Evolutionary conservation across 2,797 vertebrate species (phyloP).

Genomic region (Centropyge bicolor): DNA sequence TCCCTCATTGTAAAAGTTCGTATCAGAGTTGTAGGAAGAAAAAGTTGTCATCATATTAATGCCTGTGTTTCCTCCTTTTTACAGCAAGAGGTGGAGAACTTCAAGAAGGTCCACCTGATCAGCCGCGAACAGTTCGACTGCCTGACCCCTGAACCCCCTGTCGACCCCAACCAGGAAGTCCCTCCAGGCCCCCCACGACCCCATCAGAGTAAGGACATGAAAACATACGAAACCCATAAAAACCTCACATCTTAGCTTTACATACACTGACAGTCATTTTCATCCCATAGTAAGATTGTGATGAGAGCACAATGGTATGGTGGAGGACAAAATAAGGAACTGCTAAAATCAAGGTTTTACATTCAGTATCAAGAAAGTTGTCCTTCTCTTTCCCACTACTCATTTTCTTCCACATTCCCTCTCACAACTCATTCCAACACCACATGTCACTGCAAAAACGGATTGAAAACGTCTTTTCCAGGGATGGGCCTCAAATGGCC

Average conservation of each 20-base stretch:
- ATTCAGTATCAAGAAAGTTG: too few species aligned
- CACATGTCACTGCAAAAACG: too few species aligned
- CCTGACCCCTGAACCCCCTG: slow-evolving; percentile 95
- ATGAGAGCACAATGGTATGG: too few species aligned
- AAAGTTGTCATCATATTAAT: not conserved
- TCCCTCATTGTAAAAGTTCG: not conserved
- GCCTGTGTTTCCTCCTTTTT: slow-evolving; percentile 14
- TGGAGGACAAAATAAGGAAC: too few species aligned
- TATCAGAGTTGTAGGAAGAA: not conserved
- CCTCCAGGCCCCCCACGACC: slow-evolving; percentile 95
- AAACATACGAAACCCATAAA: not conserved
- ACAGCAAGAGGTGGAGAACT: slow-evolving; percentile 99
- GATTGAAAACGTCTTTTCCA: too few species aligned
- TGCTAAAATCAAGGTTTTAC: too few species aligned
- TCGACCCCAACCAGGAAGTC: slow-evolving; percentile 98
- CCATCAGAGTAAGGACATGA: slow-evolving; percentile 90
- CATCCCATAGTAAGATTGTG: not conserved
- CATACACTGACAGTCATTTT: not conserved
- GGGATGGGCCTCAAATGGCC: too few species aligned
- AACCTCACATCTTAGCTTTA: not conserved
- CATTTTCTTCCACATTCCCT: too few species aligned
- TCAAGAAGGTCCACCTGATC: slow-evolving; percentile 99
- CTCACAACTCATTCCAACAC: too few species aligned
- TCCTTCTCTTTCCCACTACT: too few species aligned
- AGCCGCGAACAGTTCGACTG: slow-evolving; percentile 97